Evolutionary conservation across 1,140 invertebrate genomes (phyloP).

Genomic region (Diploscapter pachys): DNA sequence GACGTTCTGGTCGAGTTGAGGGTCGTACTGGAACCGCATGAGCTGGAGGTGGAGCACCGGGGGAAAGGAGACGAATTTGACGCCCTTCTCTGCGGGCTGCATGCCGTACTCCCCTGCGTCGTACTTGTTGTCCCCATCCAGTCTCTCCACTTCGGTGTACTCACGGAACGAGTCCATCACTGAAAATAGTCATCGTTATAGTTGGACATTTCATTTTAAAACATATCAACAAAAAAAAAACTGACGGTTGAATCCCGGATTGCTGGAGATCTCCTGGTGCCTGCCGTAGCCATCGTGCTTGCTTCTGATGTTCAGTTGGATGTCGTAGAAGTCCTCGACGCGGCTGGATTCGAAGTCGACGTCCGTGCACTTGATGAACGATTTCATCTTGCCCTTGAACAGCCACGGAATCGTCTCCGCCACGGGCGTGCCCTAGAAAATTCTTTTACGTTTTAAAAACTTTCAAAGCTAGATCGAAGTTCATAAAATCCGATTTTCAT

Average conservation of each 20-base stretch:
- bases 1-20: slow-evolving; percentile 89
- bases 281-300: slow-evolving; percentile 79
- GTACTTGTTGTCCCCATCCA: slow-evolving; percentile 98
- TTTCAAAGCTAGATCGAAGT: no score
- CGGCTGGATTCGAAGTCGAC: slow-evolving; percentile 91
- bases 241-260: no score
- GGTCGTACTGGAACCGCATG: slow-evolving; percentile 97
- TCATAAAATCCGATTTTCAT: no score
- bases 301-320: slow-evolving; percentile 97
- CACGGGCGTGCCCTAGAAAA: slow-evolving; percentile 23
- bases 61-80: slow-evolving; percentile 92
- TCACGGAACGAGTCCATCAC: slow-evolving; percentile 96
- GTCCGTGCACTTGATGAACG: slow-evolving; percentile 92
- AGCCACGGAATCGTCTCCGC: slow-evolving; percentile 74
- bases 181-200: slow-evolving; percentile 61
- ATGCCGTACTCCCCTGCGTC: slow-evolving; percentile 76
- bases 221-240: not conserved
- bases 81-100: slow-evolving; percentile 90
- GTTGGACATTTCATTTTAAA: not conserved
- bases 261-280: no score
- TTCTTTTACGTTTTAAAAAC: no score
- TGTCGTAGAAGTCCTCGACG: slow-evolving; percentile 97
- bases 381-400: slow-evolving; percentile 97
- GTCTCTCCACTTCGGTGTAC: slow-evolving; percentile 87
- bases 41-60: slow-evolving; percentile 95